Conservation (phyloP, 2,113 vertebrate species). For the Takifugu bimaculatus region DNA sequence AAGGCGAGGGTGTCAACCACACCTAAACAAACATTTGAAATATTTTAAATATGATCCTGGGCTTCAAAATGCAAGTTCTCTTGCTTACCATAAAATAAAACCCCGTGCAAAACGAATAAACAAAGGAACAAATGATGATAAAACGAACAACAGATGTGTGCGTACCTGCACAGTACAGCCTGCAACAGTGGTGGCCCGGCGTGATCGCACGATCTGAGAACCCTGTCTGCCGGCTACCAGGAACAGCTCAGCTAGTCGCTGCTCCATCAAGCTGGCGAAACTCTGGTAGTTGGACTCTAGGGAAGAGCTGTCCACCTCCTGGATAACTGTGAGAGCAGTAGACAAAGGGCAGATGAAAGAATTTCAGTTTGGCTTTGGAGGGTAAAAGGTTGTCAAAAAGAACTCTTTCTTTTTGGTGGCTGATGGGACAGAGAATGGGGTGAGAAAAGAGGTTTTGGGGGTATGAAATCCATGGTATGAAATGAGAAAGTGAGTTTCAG, state of each 20-base stretch:
- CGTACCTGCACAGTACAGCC: slow-evolving; percentile 93
- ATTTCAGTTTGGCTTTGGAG: slow-evolving; percentile 1
- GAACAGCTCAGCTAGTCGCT: slow-evolving; percentile 91
- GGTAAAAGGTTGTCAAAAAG: not conserved
- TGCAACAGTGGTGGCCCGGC: slow-evolving; percentile 85
- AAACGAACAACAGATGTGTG: too few relatives aligned
- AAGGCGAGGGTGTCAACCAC: too few relatives aligned
- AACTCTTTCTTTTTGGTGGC: not conserved
- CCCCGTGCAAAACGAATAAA: too few relatives aligned
- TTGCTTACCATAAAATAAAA: too few relatives aligned
- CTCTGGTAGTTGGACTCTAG: slow-evolving; percentile 93
- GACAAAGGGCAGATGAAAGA: slow-evolving; percentile 7
- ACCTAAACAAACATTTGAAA: too few relatives aligned
- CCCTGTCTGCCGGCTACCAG: slow-evolving; percentile 89
- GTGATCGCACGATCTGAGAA: slow-evolving; percentile 64
- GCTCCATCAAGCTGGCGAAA: slow-evolving; percentile 95
- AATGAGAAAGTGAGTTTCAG: too few relatives aligned
- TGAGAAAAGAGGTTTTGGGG: too few relatives aligned
- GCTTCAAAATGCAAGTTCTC: too few relatives aligned
- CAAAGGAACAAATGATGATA: too few relatives aligned
- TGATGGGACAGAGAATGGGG: too few relatives aligned
- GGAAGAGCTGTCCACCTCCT: slow-evolving; percentile 88
- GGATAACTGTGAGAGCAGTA: slow-evolving; percentile 80
- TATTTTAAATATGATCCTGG: too few relatives aligned
- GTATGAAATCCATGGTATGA: too few relatives aligned